These are phyloP conservation scores for Ovis aries DNA, from an alignment of 2,113 vertebrate species.

Conservation along the genomic window ARS-UI_Ramb_v3.0 NC_056071.1:39182001-39182500, in stretches of 20 bases:
- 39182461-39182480: neutral
- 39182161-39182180: neutral
- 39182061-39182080: neutral
- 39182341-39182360: neutral
- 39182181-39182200: neutral
- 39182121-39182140: neutral
- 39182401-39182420: neutral
- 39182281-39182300: neutral
- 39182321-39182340: neutral
- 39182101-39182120: neutral
- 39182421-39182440: neutral
- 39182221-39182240: neutral
- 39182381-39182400: neutral
- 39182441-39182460: neutral
- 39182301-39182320: neutral
- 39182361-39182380: neutral
- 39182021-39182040: neutral
- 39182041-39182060: neutral
- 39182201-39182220: neutral
- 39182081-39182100: neutral
- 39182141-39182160: neutral
- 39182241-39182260: neutral
- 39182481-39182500: neutral
- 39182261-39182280: neutral
- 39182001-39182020: neutral